Evolutionary conservation across 2,888 invertebrate species (phyloP).

Genomic region (Ramazzottius varieornatus): DNA sequence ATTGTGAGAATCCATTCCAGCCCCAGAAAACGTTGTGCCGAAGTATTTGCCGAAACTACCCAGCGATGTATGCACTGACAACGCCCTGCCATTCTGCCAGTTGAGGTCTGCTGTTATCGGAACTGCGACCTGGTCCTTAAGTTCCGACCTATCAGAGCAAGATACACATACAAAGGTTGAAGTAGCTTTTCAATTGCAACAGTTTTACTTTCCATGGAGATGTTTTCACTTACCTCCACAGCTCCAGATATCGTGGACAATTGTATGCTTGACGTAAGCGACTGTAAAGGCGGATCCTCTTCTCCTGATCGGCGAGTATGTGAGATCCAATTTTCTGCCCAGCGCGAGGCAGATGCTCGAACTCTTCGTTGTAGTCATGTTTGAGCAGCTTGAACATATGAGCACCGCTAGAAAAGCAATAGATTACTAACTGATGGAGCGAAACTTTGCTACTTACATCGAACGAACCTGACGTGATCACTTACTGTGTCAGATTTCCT

Average conservation of each 20-base stretch:
- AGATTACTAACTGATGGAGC: no score
- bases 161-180: neutral
- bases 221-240: neutral
- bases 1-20: neutral
- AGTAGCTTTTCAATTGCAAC: neutral
- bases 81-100: neutral
- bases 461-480: neutral
- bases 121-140: neutral
- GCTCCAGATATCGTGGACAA: neutral
- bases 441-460: no score
- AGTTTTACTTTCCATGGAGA: neutral
- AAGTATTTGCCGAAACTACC: neutral
- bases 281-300: neutral
- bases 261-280: neutral
- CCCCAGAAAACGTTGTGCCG: neutral
- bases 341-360: neutral
- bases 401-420: neutral
- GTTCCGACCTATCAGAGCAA: neutral
- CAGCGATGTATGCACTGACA: neutral
- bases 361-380: neutral
- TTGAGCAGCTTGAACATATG: neutral
- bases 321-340: neutral
- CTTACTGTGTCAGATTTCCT: neutral
- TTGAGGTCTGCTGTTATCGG: neutral
- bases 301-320: neutral